These are phyloP conservation scores for Papilio xuthus DNA, from an alignment of 1,140 invertebrate genomes.

Conservation along the genomic window DNA sequence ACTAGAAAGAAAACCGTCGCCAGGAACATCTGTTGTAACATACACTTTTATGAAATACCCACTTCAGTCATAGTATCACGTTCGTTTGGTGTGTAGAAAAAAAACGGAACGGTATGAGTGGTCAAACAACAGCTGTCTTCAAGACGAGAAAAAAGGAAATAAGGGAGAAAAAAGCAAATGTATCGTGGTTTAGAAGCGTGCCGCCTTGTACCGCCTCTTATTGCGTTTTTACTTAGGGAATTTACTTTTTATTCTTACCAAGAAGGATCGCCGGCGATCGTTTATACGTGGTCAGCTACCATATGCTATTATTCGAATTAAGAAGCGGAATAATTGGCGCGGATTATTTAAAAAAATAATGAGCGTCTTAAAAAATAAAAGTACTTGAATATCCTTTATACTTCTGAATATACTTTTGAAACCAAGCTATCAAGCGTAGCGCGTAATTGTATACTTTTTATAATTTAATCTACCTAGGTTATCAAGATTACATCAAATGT, in stretches of 20 bases:
- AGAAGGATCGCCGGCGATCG: conserved; percentile 38
- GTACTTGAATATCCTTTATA: background rate
- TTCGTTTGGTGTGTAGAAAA: conserved; percentile 47
- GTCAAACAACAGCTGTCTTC: conserved; percentile 74
- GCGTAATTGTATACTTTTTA: background rate
- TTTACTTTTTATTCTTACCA: conserved; percentile 63
- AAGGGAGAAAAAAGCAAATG: conserved; percentile 47
- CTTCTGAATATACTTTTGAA: too few species aligned
- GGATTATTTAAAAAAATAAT: conserved; percentile 11
- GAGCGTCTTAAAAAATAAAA: background rate
- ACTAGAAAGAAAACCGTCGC: conserved; percentile 5
- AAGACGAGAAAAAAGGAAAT: conserved; percentile 59
- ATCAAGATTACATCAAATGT: background rate
- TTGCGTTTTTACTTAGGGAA: conserved; percentile 58
- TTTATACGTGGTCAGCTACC: conserved; percentile 49
- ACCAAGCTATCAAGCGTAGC: background rate
- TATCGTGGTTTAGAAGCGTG: conserved; percentile 61
- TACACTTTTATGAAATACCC: conserved; percentile 47
- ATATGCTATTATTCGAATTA: conserved; percentile 48
- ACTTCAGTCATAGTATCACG: conserved; percentile 70
- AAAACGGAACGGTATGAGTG: conserved; percentile 66
- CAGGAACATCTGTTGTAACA: conserved; percentile 39
- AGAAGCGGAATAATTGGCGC: conserved; percentile 31
- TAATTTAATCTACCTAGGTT: background rate
- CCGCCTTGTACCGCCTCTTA: conserved; percentile 67